Base-by-base conservation (phyloP, 53 echinoderm and acorn worm species). In the Arbacia lixula region DNA sequence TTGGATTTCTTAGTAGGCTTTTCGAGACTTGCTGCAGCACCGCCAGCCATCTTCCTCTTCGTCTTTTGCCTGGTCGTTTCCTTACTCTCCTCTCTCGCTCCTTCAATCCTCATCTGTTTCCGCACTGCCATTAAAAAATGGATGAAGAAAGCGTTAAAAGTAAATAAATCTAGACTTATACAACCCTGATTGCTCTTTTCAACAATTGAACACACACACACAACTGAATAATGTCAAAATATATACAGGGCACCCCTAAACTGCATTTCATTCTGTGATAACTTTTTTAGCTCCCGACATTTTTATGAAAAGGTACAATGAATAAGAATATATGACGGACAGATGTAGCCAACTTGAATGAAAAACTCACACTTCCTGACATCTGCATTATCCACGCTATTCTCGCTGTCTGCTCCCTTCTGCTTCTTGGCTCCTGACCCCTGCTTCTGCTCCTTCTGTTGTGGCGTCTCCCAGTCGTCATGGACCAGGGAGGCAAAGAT, bases 391-490 rank as follows among this genome's bases (percentile, higher is more conserved):
- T 36, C 66, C 1, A 91, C 12, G 6, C 24, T 17, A 22, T 27
- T 19, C 38, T 53, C 46, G 8, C 46, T 46, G 46, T 46, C 46
- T 46, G 8, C 46, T 46, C 14, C 46, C n/a, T 20, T 78, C 78
- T 60, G 78, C n/a, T n/a, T n/a, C n/a, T n/a, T 14, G 14, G 49
- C 49, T 14, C 14, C 14, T 14, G 49, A 8, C 20, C 42, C 8
- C 5, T 56, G n/a, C n/a, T n/a, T n/a, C n/a, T n/a, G n/a, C n/a
- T n/a, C n/a, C n/a, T n/a, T n/a, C n/a, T n/a, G 32, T n/a, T n/a
- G n/a, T n/a, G n/a, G n/a, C n/a, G n/a, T n/a, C n/a, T 86, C 86
- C 96, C 93, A 93, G n/a, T 87, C 67, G 24, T 91, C 67, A 50
- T 71, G 88, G 6, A 91, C 90, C 21, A 92, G 37, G 8, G 92